Percentiles rank a stretch among this genome's conserved stretches.
Conservation (phyloP, 2,113 vertebrate genomes). For the Alces alces region DNA sequence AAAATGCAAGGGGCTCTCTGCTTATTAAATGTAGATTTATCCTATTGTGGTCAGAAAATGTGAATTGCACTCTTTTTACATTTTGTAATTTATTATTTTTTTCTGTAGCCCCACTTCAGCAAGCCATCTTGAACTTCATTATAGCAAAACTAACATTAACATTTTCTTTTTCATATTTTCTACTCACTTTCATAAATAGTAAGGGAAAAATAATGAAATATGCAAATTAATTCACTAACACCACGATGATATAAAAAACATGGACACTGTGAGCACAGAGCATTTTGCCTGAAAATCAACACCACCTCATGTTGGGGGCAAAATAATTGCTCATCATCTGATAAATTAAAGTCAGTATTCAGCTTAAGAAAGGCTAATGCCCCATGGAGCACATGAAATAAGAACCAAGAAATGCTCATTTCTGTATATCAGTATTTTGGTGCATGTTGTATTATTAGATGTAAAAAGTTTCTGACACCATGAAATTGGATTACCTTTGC, state of each 20-base stretch:
- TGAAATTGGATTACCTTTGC: neutral
- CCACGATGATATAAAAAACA: neutral
- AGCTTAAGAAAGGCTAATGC: neutral
- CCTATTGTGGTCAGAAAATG: neutral
- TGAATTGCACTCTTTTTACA: neutral
- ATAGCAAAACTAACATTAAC: conserved; percentile 1
- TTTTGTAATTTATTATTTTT: conserved; percentile 28
- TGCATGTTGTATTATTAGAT: neutral
- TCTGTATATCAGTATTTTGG: neutral
- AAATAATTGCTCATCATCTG: neutral
- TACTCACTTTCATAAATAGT: conserved; percentile 25
- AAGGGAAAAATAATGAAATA: conserved; percentile 22
- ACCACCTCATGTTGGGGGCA: neutral
- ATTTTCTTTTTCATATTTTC: neutral
- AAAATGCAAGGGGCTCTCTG: neutral
- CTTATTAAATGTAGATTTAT: conserved; percentile 31
- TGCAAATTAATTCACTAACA: neutral
- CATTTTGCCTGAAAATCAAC: neutral
- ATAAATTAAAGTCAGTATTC: neutral
- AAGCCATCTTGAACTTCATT: neutral
- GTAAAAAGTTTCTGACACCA: neutral
- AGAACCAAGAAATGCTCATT: neutral
- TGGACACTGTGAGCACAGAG: neutral
- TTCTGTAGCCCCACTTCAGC: neutral
- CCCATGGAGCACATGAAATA: neutral